Base-by-base conservation (phyloP, 2,888 invertebrate species). In the Prosopocoilus inquinatus region DNA sequence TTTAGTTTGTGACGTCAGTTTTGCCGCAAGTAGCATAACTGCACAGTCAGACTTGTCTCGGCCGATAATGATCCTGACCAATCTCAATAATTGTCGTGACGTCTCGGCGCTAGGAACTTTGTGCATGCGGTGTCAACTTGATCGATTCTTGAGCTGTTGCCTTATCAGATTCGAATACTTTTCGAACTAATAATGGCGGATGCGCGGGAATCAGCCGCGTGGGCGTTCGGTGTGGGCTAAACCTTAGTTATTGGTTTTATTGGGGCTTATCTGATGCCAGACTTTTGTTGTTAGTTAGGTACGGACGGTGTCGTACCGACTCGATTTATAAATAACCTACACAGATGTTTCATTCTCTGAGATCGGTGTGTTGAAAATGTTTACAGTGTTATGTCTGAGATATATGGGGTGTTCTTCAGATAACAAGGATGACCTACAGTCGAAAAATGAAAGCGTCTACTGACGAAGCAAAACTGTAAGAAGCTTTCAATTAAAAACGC, bases 241-340 rank as follows among this genome's bases (percentile, higher is more conserved):
- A 32, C 47, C 47, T 46, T 46, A 34, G 33, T 32, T 47, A 47
- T 47, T 32, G 47, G 47, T 47, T 47, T 47, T 47, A 32, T 47
- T 47, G 47, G 33, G 34, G 32, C 33, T 47, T 47, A 47, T 47
- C 47, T 47, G 47, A 47, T 47, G 32, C 34, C 34, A 32, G 47
- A 47, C 47, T 47, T 47, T 47, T 47, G 47, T 47, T 47, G 47
- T 47, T 47, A 32, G 35, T 15, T 15, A 34, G 13, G 47, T 34
- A 41, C 15, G 47, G 15, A 20, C 16, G 15, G 47, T 47, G 47
- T 47, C 34, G 47, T 47, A 47, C 32, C 13, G 35, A 35, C 47
- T 47, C 35, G 47, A 47, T 32, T 47, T 47, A 47, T 47, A 47
- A 47, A 47, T 47, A 47, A 47, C 32, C 34, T 11, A 28, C 20